Evolutionary conservation across 2,888 invertebrate species (phyloP), one percentile per base, ranked within the genome.

Genomic region (Ceraclea dissimilis): DNA sequence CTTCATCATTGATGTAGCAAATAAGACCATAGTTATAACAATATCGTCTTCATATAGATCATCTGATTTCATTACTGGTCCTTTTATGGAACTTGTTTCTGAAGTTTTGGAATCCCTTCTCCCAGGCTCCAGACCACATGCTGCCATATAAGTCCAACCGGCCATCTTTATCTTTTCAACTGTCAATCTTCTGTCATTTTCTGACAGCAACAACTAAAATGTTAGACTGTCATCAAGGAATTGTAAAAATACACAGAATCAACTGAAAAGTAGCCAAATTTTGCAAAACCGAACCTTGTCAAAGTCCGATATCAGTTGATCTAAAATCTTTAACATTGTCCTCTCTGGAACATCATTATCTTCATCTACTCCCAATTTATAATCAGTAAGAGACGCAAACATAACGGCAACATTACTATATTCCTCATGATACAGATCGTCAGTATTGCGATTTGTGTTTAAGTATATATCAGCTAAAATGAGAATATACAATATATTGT

Each of bases 161-260:
- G 95, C 93, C 54, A 97, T 88, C 77, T 97, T 97, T 33, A 97
- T 97, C 74, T 97, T 97, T 71, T 98, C 97, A 8, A 98, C 87
- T 65, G 86, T 82, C 57, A 82, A 74, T 6, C 82, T 83, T 51
- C 84, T 75, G 0, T 76, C 66, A 13, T 66, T 66, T 48, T 81
- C 80, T 2, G 76, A 74, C 46, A 85, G 81, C 2, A 92, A 74
- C 55, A 92, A 69, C 82, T 86, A 69, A 59, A 69, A 56, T 19
- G 6, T 16, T 44, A 44, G 8, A n/a, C n/a, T n/a, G n/a, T n/a
- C n/a, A n/a, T n/a, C n/a, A n/a, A n/a, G n/a, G n/a, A n/a, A n/a
- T 39, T 39, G 4, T 39, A 8, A 16, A 39, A 8, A 13, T 39
- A 16, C 76, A 74, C 46, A 85, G 81, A 2, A 92, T 74, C 55